Conservation (phyloP, 1,140 invertebrate species). For the Zaprionus africanus region DNA sequence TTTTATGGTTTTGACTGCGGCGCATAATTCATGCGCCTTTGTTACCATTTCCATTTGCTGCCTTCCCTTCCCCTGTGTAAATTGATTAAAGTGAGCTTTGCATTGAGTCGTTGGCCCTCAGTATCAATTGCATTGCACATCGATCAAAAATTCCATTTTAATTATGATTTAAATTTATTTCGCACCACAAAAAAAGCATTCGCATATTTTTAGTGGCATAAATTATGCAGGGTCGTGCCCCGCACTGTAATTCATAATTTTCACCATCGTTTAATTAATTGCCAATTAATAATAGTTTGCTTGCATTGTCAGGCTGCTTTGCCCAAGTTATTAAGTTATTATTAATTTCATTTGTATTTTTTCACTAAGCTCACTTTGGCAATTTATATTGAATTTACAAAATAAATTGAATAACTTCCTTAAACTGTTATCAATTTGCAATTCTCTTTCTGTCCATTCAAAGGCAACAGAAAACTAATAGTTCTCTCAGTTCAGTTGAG, state of each 20-base stretch:
- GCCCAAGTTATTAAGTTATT: conserved; percentile 21
- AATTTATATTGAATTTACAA: conserved; percentile 1
- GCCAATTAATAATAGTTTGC: conserved; percentile 67
- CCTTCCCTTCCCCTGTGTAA: not conserved
- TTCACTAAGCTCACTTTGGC: conserved; percentile 2
- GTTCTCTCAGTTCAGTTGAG: not conserved
- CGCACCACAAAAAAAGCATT: conserved; percentile 14
- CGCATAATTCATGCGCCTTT: conserved; percentile 74
- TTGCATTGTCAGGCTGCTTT: conserved; percentile 42
- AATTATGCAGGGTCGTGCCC: conserved; percentile 18
- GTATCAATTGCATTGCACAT: conserved; percentile 21
- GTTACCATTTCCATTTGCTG: conserved; percentile 48
- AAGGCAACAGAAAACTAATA: not conserved
- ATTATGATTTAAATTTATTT: conserved; percentile 49
- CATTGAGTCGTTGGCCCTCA: conserved; percentile 28
- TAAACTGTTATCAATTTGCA: not conserved
- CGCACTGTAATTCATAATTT: conserved; percentile 24
- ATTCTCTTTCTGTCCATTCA: not conserved
- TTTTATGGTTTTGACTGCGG: conserved; percentile 65
- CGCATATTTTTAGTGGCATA: conserved; percentile 34
- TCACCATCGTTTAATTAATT: conserved; percentile 58
- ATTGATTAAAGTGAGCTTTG: conserved; percentile 37
- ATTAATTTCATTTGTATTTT: conserved; percentile 25
- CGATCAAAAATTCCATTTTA: conserved; percentile 49
- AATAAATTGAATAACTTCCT: not conserved